A percentile compares a stretch with the other conserved stretches of the same genome.
Evolutionary conservation across 2,113 vertebrate genomes (phyloP).

Genomic region (Trichechus manatus): DNA sequence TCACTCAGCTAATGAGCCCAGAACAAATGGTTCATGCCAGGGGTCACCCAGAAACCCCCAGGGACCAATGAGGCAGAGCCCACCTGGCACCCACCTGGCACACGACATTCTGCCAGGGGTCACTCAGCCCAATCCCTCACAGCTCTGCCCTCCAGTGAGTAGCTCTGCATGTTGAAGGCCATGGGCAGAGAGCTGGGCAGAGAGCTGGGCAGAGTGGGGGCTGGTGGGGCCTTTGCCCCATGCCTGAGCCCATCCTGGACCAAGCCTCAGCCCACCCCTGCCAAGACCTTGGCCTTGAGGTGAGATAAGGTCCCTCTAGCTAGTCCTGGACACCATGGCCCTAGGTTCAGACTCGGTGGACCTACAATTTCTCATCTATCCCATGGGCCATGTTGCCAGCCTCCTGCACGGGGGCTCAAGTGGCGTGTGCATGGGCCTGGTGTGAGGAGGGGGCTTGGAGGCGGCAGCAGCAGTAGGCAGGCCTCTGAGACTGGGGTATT

Average conservation of each 20-base stretch:
- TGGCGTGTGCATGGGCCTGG: background rate
- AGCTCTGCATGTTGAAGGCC: background rate
- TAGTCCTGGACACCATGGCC: background rate
- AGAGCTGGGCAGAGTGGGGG: background rate
- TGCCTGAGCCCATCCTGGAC: background rate
- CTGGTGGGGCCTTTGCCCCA: too few relatives aligned
- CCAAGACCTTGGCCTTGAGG: background rate
- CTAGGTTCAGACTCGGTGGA: background rate
- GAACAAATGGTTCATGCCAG: background rate
- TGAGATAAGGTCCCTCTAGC: background rate
- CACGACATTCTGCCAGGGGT: background rate
- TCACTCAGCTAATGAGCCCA: background rate
- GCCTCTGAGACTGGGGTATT: conserved; percentile 31
- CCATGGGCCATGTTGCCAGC: background rate
- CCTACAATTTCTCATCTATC: background rate
- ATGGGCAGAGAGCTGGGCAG: background rate
- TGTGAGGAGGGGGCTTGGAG: background rate
- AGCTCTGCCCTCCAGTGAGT: background rate
- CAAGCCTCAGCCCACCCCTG: background rate
- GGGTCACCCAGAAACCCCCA: background rate
- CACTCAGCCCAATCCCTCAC: background rate
- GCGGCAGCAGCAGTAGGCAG: background rate
- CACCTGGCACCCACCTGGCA: background rate
- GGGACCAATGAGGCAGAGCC: background rate
- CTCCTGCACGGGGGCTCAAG: background rate